Percentiles rank a stretch among this genome's conserved stretches.
Conservation (phyloP, 2,888 invertebrate genomes). For the Drosophila sordidapex region DNA sequence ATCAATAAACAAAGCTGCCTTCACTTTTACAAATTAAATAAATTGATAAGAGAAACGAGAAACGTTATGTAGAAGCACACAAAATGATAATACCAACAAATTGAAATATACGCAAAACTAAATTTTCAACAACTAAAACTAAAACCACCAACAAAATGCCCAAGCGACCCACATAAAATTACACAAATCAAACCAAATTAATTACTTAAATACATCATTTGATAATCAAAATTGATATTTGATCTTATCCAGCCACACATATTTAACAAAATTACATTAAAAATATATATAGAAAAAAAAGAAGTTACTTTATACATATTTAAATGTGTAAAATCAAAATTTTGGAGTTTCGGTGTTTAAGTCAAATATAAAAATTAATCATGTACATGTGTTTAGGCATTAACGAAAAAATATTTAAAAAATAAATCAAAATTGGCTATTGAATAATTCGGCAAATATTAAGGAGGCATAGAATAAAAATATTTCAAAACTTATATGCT, state of each 20-base stretch:
- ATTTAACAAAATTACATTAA: conserved; percentile 22
- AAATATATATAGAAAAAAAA: conserved; percentile 31
- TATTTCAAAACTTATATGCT: conserved; percentile 74
- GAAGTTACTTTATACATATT: conserved; percentile 14
- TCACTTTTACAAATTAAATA: conserved; percentile 83
- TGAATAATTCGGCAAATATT: conserved; percentile 41
- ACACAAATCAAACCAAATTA: conserved; percentile 14
- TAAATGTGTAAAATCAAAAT: conserved; percentile 45
- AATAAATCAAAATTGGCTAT: conserved; percentile 65
- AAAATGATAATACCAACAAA: conserved; percentile 71
- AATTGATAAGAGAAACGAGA: conserved; percentile 66
- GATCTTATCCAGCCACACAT: conserved; percentile 13
- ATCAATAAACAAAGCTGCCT: conserved; percentile 84
- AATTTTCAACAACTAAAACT: conserved; percentile 41
- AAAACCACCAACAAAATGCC: conserved; percentile 42
- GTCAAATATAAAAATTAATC: conserved; percentile 37
- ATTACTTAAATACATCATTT: conserved; percentile 15
- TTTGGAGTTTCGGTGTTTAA: conserved; percentile 72
- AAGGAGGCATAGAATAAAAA: conserved; percentile 31
- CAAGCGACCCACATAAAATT: conserved; percentile 27
- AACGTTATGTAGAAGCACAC: conserved; percentile 75
- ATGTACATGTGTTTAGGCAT: conserved; percentile 56
- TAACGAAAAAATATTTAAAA: conserved; percentile 26
- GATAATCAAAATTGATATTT: conserved; percentile 11
- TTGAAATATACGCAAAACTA: conserved; percentile 46